Conservation (phyloP, 2,113 vertebrate genomes). For the Peromyscus polionotus region DNA sequence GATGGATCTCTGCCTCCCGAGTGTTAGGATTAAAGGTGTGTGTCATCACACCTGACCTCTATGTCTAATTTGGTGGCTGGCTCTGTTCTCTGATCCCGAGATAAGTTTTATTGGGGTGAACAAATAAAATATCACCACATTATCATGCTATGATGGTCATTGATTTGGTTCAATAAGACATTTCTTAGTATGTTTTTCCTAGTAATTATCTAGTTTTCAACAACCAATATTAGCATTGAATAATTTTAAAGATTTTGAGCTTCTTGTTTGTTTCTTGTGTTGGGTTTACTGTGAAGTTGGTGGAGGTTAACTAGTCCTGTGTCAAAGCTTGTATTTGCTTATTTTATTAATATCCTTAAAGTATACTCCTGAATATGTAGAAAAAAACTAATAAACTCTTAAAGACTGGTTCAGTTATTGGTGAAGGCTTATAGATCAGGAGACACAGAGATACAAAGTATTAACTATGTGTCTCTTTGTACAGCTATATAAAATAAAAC, state of each 20-base stretch:
- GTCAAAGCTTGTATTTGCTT: not conserved
- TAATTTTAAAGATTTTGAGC: not conserved
- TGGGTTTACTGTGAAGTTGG: not conserved
- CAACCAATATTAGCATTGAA: not conserved
- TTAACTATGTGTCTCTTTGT: not conserved
- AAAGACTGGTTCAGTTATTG: not conserved
- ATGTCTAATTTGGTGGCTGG: too few species aligned
- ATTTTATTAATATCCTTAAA: constrained; percentile 2
- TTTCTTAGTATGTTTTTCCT: not conserved
- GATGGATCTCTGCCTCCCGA: too few species aligned
- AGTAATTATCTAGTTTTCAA: not conserved
- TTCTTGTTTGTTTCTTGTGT: not conserved
- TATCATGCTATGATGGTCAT: not conserved
- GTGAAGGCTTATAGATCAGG: not conserved
- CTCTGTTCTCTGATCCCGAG: too few species aligned
- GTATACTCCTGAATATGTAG: not conserved
- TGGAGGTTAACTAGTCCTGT: not conserved
- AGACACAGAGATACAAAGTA: not conserved
- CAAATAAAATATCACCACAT: too few species aligned
- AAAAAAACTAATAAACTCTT: not conserved
- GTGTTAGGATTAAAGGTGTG: too few species aligned
- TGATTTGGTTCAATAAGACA: not conserved
- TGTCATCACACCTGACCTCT: too few species aligned
- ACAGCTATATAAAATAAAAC: not conserved
- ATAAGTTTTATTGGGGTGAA: too few species aligned